Percentiles rank a stretch among this genome's conserved stretches.
Evolutionary conservation across 2,113 vertebrate genomes (phyloP).

Genomic region (Urocitellus parryii): DNA sequence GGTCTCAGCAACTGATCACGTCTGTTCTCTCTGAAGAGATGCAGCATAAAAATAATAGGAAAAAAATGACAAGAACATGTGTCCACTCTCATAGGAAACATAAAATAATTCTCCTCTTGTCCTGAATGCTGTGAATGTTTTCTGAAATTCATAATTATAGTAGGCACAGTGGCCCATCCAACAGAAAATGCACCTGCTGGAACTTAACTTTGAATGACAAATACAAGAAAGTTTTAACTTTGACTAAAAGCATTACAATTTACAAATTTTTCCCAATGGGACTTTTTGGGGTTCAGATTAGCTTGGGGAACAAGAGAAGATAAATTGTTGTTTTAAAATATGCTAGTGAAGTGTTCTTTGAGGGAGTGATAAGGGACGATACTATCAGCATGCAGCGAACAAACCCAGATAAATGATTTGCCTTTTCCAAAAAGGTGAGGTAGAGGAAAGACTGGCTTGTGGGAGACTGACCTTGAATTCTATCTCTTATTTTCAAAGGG

Average conservation of each 20-base stretch:
- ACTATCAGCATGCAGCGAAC: constrained; percentile 76
- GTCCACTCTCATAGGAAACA: not conserved
- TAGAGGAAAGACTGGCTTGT: constrained; percentile 79
- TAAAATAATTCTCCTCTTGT: not conserved
- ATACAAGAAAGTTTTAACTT: constrained; percentile 71
- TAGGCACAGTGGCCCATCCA: not conserved
- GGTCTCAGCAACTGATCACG: not conserved
- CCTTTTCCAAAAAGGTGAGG: constrained; percentile 84
- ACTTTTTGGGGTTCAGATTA: constrained; percentile 76
- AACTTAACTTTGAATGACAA: constrained; percentile 69
- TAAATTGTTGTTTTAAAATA: constrained; percentile 82
- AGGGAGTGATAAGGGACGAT: constrained; percentile 79
- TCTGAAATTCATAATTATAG: constrained; percentile 18
- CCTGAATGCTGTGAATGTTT: constrained; percentile 3
- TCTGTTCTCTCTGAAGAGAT: not conserved
- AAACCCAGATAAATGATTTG: constrained; percentile 87
- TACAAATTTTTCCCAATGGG: constrained; percentile 75
- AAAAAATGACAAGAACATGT: not conserved
- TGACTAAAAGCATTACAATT: constrained; percentile 75
- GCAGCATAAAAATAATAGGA: not conserved
- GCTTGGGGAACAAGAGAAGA: constrained; percentile 81
- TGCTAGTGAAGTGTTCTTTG: constrained; percentile 78
- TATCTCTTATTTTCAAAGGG: constrained; percentile 87
- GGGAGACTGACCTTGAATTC: constrained; percentile 89
- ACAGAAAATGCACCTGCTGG: constrained; percentile 40